Evolutionary conservation across 1,140 invertebrate species (phyloP).

Genomic region (Leguminivora glycinivorella): DNA sequence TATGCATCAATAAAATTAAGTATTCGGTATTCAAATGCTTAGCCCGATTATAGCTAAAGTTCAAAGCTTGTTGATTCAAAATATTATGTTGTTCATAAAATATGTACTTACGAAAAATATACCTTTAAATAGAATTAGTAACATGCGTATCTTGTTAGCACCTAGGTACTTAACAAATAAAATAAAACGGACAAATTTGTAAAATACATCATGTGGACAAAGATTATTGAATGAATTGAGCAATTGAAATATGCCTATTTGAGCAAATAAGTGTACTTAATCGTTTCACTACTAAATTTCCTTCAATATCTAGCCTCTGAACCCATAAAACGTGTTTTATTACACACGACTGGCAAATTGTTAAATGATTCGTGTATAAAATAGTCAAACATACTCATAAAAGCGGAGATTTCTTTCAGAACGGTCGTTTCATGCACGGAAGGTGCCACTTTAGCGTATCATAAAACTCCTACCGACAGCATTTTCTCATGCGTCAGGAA

Average conservation of each 20-base stretch:
- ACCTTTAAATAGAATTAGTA: no score
- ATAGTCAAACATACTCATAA: constrained; percentile 27
- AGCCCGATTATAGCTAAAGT: no score
- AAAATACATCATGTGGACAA: no score
- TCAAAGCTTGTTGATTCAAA: no score
- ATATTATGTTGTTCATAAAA: no score
- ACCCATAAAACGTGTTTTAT: constrained; percentile 25
- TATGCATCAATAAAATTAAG: no score
- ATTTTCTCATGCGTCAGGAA: constrained; percentile 10
- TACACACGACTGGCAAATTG: constrained; percentile 27
- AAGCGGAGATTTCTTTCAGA: constrained; percentile 20
- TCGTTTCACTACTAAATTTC: not conserved
- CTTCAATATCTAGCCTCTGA: constrained; percentile 1
- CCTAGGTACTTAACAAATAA: no score
- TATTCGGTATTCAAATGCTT: no score
- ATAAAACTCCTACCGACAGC: not conserved
- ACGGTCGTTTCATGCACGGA: constrained; percentile 18
- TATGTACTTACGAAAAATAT: no score
- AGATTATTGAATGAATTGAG: no score
- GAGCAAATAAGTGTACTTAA: not conserved
- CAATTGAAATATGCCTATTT: not conserved
- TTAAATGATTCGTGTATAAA: constrained; percentile 27
- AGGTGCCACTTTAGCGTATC: constrained; percentile 21
- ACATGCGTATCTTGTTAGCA: no score
- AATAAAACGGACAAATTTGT: no score